Percentiles rank a stretch among this genome's conserved stretches.
Evolutionary conservation across 1,140 invertebrate genomes (phyloP).

Genomic region (Caenorhabditis brenneri): DNA sequence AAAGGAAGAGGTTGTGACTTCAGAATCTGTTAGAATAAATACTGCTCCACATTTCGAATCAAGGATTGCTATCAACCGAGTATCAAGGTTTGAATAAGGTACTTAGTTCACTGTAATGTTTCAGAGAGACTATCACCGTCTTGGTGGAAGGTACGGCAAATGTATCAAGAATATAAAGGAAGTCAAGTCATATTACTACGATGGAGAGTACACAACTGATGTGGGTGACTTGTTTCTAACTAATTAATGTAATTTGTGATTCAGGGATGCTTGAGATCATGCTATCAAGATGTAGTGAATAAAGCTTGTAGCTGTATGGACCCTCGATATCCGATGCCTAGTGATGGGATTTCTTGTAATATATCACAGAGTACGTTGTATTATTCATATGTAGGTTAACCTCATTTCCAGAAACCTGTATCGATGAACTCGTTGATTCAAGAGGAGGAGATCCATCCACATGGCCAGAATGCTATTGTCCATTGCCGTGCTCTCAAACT

Average conservation of each 20-base stretch:
- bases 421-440: conserved; percentile 29
- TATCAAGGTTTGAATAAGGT: neutral
- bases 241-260: neutral
- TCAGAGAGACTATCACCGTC: neutral
- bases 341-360: conserved; percentile 29
- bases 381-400: neutral
- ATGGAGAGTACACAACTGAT: conserved; percentile 24
- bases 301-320: conserved; percentile 54
- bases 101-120: neutral
- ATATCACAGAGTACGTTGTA: conserved; percentile 35
- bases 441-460: conserved; percentile 52
- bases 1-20: neutral
- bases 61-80: neutral
- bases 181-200: conserved; percentile 21
- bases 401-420: conserved; percentile 45
- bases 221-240: neutral
- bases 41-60: conserved; percentile 36
- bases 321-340: conserved; percentile 45
- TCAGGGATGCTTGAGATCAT: conserved; percentile 54
- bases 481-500: conserved; percentile 49
- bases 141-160: neutral
- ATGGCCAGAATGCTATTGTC: conserved; percentile 49
- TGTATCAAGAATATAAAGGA: neutral
- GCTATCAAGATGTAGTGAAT: conserved; percentile 53
- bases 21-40: conserved; percentile 17